Base-by-base conservation (phyloP, 2,888 invertebrate genomes). In the Glyphotaelius pellucidus region DNA sequence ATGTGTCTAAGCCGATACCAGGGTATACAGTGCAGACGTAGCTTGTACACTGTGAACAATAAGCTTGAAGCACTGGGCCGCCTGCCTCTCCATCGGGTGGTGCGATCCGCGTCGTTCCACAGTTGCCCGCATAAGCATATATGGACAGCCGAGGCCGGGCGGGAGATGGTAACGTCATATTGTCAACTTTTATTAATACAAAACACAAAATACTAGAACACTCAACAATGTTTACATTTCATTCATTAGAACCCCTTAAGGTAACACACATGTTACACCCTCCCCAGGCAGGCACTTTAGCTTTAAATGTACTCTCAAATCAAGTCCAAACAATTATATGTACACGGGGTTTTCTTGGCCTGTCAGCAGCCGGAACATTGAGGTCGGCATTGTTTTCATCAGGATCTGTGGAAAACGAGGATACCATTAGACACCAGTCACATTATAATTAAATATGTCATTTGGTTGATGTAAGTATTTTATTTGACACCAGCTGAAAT, bases 381-480 rank as follows among this genome's bases (percentile, higher is more conserved):
- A 99, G 94, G 99, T 99, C 94, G 99, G 99, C 99, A 99, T 99
- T 93, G 99, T 99, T 96, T 99, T 99, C 99, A 99, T 99, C 94
- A 99, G 97, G 94, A 99, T 99, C 99, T 99, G 97, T 67, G 97
- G 96, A 93, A 67, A n/a, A 67, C 67, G 2, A 67, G 25, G n/a
- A 67, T 25, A 67, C 25, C 67, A n/a, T 67, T 67, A 67, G 25
- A 67, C 25, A 7, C 25, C 67, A 25, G 9, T 25, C 67, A 67
- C 67, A 67, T 67, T 67, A 67, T 7, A 9, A n/a, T 67, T 25
- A 25, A 67, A 25, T 25, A 25, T 67, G 9, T 67, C 25, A 25
- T 67, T 25, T n/a, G 67, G 67, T n/a, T 67, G 67, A 67, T 67
- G 67, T 67, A 67, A 67, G 25, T 67, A 67, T 25, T 67, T 67